phyloP scores from a whole-genome alignment of 2,888 invertebrate species.

The Aphodius granarius region DNA sequence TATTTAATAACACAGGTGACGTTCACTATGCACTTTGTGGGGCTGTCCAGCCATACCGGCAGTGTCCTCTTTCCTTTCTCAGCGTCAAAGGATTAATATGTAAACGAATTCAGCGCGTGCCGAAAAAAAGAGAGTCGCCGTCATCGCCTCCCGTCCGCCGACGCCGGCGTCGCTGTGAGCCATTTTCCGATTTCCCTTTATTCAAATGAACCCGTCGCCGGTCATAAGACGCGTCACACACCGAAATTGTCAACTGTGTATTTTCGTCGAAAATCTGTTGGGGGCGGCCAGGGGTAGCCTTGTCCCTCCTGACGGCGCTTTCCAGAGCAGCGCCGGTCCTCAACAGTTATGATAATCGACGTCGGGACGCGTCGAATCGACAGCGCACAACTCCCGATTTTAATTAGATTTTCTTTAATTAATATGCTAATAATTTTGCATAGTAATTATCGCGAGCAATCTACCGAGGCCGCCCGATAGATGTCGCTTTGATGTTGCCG shows the following conservation, averaged over 20 bases:
- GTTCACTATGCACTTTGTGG: background rate
- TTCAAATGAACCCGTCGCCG: constrained; percentile 48
- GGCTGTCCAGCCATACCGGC: background rate
- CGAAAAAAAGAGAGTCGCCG: constrained; percentile 49
- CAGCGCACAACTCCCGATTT: constrained; percentile 50
- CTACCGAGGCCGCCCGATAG: constrained; percentile 51
- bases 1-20: constrained; percentile 12
- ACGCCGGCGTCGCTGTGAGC: background rate
- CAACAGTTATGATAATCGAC: constrained; percentile 49
- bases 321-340: background rate
- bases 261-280: background rate
- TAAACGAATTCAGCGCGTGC: constrained; percentile 51
- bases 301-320: background rate
- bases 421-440: constrained; percentile 60
- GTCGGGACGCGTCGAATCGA: constrained; percentile 48
- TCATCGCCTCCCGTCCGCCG: constrained; percentile 1
- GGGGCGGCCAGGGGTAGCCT: background rate
- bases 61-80: background rate
- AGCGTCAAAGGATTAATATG: constrained; percentile 43
- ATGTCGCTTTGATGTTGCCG: constrained; percentile 55
- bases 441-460: constrained; percentile 58
- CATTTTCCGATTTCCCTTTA: constrained; percentile 30
- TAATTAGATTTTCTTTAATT: constrained; percentile 60
- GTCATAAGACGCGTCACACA: constrained; percentile 47
- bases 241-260: background rate